Base-by-base conservation (phyloP, 2,797 vertebrate species). In the Tauraco hartlaubi region DNA sequence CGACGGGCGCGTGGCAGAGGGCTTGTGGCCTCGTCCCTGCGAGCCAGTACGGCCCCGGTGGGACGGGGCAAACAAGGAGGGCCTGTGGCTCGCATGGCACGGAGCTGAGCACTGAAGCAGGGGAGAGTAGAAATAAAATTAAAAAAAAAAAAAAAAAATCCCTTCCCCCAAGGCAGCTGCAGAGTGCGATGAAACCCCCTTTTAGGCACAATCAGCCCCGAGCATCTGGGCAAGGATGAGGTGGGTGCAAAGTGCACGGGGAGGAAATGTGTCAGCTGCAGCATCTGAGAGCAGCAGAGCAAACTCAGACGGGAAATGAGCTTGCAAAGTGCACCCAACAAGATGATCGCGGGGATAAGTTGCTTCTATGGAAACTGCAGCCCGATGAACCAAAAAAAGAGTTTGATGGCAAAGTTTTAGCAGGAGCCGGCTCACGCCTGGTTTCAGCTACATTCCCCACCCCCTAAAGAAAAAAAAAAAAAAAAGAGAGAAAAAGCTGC, bases 251-350 rank as follows among this genome's bases (percentile, higher is more conserved):
- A 85, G 73, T 86, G 76, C 87, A 67, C 21, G 49, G 71, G 76
- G 94, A 96, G 97, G 96, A 96, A 97, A 92, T 80, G 95, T 95
- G 94, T 97, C 97, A 92, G 97, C 97, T 96, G 95, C 97, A 91
- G 96, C 97, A 95, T 87, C 94, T 74, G 93, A 96, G 93, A 93
- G 88, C 58, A 67, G 87, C 93, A 54, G 55, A 83, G 93, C 93
- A 94, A 80, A 73, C 75, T 94, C 87, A 94, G 78, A 92, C 76
- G 93, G 74, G 90, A 93, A 97, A 80, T 96, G 94, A 95, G 95
- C 69, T 94, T 96, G 97, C 93, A 95, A 95, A 94, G 92, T 77
- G 64, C 83, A 74, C 90, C 85, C 93, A 85, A 76, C 87, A 80
- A 96, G 93, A 96, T 95, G 81, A 95, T 76, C 74, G 61, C 59